Conservation (phyloP, 2,888 invertebrate genomes). For the Lingula anatina region DNA sequence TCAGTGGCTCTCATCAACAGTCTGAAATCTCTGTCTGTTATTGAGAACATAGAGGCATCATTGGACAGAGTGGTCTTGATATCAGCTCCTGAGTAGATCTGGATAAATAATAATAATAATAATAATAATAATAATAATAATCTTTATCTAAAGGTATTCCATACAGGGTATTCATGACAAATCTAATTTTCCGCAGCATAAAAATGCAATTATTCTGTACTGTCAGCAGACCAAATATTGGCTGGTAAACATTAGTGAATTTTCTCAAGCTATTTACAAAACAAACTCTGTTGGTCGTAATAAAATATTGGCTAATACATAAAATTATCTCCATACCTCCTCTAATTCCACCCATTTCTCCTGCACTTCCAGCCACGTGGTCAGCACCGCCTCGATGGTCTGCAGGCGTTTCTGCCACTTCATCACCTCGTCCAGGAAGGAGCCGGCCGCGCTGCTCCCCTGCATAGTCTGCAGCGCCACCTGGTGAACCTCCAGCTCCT, state of each 20-base stretch:
- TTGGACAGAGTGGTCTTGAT: conserved; percentile 36
- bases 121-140: background rate
- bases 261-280: no score
- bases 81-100: conserved; percentile 42
- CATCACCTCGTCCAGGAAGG: conserved; percentile 50
- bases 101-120: conserved; percentile 6
- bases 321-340: conserved; percentile 26
- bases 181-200: background rate
- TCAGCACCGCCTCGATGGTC: conserved; percentile 47
- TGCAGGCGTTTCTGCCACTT: conserved; percentile 52
- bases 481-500: conserved; percentile 51
- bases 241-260: no score
- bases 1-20: conserved; percentile 50
- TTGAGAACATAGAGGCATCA: conserved; percentile 42
- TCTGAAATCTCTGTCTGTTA: conserved; percentile 45
- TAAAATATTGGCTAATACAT: no score
- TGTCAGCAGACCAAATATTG: no score
- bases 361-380: conserved; percentile 50
- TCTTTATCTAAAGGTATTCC: background rate
- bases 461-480: conserved; percentile 48
- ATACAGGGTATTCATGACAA: background rate
- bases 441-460: conserved; percentile 47
- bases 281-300: no score
- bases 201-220: background rate
- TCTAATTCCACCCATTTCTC: conserved; percentile 50